Evolutionary conservation across 2,113 vertebrate species (phyloP), one percentile per base, ranked within the genome.

Genomic region (Mixornis gularis): DNA sequence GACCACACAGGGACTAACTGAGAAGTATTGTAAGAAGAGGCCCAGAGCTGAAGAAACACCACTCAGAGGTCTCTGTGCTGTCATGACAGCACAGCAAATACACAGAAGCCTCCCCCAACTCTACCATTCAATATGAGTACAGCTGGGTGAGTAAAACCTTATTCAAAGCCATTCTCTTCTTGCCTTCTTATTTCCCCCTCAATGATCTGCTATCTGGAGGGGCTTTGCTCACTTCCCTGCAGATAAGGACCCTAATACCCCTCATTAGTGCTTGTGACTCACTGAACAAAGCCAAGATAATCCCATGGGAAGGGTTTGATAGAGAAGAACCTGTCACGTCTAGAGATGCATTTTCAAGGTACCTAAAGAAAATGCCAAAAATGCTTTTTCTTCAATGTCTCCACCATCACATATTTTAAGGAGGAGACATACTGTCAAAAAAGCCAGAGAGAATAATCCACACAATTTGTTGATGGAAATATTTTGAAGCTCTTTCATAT

Each of bases 1-100:
- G 58, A 38, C 3, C 25, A 18, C 13, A 34, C 2, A 53, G 25
- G 5, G 13, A 22, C 0, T 11, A 2, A 2, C 1, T 17, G 22
- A 8, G n/a, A 72, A 24, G 10, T 20, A 12, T 4, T 68, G 38
- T 51, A 62, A 80, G 71, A 71, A 27, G 11, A 46, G 10, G 15
- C 6, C 7, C 30, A 55, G 58, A 76, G 32, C n/a, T 55, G 19
- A 74, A 60, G n/a, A 62, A 68, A 21, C 9, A 44, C 3, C 24
- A 24, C 22, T 65, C 36, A 41, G 29, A 21, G 8, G 6, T 53
- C 7, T 44, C 34, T 72, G 29, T 68, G n/a, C 22, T 53, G 48
- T 43, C 22, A 55, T 62, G 25, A 44, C 26, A 26, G 32, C 13
- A 51, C 29, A n/a, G 6, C 8, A 69, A 68, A 66, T 19, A 17